Base-by-base conservation (phyloP, 2,888 invertebrate genomes). In the Gymnoscelis rufifasciata region DNA sequence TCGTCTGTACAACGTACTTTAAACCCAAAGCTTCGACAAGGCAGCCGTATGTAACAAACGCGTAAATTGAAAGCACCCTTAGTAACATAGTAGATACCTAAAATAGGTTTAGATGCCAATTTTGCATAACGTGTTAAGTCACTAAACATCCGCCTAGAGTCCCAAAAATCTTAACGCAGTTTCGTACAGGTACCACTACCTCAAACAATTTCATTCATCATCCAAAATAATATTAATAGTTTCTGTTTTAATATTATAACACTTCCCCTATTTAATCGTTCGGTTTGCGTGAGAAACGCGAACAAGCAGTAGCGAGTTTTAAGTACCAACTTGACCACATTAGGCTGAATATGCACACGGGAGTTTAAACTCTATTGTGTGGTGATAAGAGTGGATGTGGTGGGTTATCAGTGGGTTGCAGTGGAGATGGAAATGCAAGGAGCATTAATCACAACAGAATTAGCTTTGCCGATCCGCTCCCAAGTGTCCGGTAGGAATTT, bases 401-500 rank as follows among this genome's bases (percentile, higher is more conserved):
- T 15, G 13, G 35, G 35, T 41, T 43, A 41, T 43, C 33, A 23
- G 14, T 33, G 41, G 38, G 38, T 52, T 47, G 54, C 47, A 52
- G 52, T 43, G 47, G 54, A 56, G 56, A 54, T 81, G 77, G 78
- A 78, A 84, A 81, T 80, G 80, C 81, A 80, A 76, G 76, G 65
- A 76, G 79, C 87, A 88, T 88, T 88, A 86, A 88, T 88, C 88
- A 88, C 71, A 83, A 79, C 83, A 83, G 82, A 84, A 87, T 87
- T 88, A 86, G 86, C 86, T 86, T 83, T 81, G 83, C 84, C 82
- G 83, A 87, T 86, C 78, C 82, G 82, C 84, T 86, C 75, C 73
- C 70, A 71, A 80, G 77, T 84, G 87, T 84, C 83, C 74, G 68
- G 62, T 57, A 66, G 70, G 71, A 79, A 87, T 87, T 88, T 84